phyloP scores from a whole-genome alignment of 2,113 vertebrate species.

The Semicossyphus pulcher region DNA sequence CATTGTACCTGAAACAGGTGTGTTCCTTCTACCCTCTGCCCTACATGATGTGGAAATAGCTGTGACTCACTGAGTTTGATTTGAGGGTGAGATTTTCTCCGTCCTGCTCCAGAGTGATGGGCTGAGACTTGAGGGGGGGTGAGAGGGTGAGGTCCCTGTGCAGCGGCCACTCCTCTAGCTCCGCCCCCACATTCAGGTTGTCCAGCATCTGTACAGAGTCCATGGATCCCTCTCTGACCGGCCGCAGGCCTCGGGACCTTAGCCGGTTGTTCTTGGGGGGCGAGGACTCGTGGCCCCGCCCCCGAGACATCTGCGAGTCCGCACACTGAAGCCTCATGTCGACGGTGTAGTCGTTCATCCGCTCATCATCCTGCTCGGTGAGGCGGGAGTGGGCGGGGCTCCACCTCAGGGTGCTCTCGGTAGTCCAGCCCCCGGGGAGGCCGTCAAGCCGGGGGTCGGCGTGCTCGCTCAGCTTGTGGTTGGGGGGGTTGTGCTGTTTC shows the following conservation, averaged over 20 bases:
- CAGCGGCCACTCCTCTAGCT: constrained; percentile 92
- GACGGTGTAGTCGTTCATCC: constrained; percentile 91
- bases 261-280: constrained; percentile 88
- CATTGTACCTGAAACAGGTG: too few species aligned
- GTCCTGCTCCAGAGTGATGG: constrained; percentile 93
- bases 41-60: too few species aligned
- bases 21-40: too few species aligned
- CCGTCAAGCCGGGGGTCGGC: constrained; percentile 88
- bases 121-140: constrained; percentile 93
- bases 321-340: constrained; percentile 92
- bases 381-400: constrained; percentile 89
- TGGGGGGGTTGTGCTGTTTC: constrained; percentile 80
- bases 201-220: constrained; percentile 97
- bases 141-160: constrained; percentile 97
- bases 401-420: constrained; percentile 89
- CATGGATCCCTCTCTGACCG: constrained; percentile 85
- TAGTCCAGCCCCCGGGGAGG: constrained; percentile 88
- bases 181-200: constrained; percentile 92
- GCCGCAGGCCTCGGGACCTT: constrained; percentile 89
- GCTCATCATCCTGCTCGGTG: constrained; percentile 90
- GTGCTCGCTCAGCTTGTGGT: constrained; percentile 78
- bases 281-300: constrained; percentile 71
- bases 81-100: constrained; percentile 91
- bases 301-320: constrained; percentile 72
- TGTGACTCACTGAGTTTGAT: constrained; percentile 92